phyloP scores from a whole-genome alignment of 1,140 invertebrate genomes.

The Pectinophora gossypiella region DNA sequence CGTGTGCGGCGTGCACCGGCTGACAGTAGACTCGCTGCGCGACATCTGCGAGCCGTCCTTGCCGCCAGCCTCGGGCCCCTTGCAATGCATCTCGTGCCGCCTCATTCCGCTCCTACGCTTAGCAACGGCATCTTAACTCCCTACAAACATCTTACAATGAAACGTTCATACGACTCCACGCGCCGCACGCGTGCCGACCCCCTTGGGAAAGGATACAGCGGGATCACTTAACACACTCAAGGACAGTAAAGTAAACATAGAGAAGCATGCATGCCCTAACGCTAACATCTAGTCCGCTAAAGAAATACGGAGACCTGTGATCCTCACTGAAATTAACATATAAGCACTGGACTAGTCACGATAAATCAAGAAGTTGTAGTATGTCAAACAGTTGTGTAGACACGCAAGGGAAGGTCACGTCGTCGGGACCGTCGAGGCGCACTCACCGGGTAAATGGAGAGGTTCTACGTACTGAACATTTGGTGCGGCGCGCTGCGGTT shows the following conservation, averaged over 20 bases:
- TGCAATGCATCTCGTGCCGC: slow-evolving; percentile 61
- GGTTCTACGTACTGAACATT: slow-evolving; percentile 29
- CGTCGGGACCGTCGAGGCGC: slow-evolving; percentile 14
- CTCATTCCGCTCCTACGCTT: slow-evolving; percentile 62
- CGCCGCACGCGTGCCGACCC: slow-evolving; percentile 34
- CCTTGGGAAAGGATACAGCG: slow-evolving; percentile 40
- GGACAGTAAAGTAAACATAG: slow-evolving; percentile 50
- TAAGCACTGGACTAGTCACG: slow-evolving; percentile 44
- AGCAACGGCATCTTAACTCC: slow-evolving; percentile 60
- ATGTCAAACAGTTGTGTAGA: slow-evolving; percentile 18
- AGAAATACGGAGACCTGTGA: slow-evolving; percentile 30
- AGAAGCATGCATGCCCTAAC: slow-evolving; percentile 67
- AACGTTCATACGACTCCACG: slow-evolving; percentile 44
- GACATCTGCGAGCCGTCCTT: slow-evolving; percentile 56
- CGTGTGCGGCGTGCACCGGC: slow-evolving; percentile 61
- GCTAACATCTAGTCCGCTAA: slow-evolving; percentile 62
- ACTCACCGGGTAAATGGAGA: slow-evolving; percentile 48
- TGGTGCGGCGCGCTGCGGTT: slow-evolving; percentile 8
- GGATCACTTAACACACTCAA: slow-evolving; percentile 46
- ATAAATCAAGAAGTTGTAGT: slow-evolving; percentile 16
- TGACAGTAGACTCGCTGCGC: slow-evolving; percentile 66
- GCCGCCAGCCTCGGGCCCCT: slow-evolving; percentile 39
- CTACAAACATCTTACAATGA: slow-evolving; percentile 62
- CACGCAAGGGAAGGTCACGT: slow-evolving; percentile 18
- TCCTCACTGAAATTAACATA: slow-evolving; percentile 44